A percentile compares a stretch with the other conserved stretches of the same genome.
These are phyloP conservation scores for Drosophila meridionalis DNA, from an alignment of 2,888 invertebrate genomes.

Conservation along the genomic window DNA sequence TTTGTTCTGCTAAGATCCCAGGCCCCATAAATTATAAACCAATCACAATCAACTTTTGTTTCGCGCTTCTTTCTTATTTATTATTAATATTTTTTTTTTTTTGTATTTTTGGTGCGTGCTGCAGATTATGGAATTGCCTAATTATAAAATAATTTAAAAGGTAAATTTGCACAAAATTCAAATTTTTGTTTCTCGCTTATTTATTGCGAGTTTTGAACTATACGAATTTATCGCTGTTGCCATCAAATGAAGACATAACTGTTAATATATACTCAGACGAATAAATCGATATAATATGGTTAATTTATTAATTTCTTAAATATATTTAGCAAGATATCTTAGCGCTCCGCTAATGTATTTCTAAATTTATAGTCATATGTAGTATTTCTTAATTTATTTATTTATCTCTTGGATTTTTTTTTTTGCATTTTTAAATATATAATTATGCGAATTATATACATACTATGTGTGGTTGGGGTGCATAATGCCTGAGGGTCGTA, in stretches of 20 bases:
- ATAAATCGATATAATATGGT: conserved; percentile 41
- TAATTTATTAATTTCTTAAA: conserved; percentile 56
- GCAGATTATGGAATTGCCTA: conserved; percentile 58
- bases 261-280: conserved; percentile 48
- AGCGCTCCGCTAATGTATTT: conserved; percentile 37
- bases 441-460: conserved; percentile 67
- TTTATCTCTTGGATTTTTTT: conserved; percentile 14
- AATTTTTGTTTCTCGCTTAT: conserved; percentile 45
- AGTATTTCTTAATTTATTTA: conserved; percentile 29
- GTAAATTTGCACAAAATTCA: conserved; percentile 56
- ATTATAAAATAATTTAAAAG: conserved; percentile 63
- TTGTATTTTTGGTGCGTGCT: conserved; percentile 32
- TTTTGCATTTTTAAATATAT: conserved; percentile 63
- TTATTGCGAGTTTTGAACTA: conserved; percentile 33
- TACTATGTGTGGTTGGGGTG: conserved; percentile 22
- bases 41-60: conserved; percentile 59
- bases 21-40: conserved; percentile 59
- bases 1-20: conserved; percentile 24
- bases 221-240: conserved; percentile 24
- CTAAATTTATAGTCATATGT: conserved; percentile 37
- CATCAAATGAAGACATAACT: conserved; percentile 69
- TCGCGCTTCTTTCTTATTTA: neutral
- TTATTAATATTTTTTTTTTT: neutral
- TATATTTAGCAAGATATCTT: conserved; percentile 9
- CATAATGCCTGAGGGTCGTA: conserved; percentile 54